phyloP scores from a whole-genome alignment of 2,113 vertebrate species.

The Elachura formosa region DNA sequence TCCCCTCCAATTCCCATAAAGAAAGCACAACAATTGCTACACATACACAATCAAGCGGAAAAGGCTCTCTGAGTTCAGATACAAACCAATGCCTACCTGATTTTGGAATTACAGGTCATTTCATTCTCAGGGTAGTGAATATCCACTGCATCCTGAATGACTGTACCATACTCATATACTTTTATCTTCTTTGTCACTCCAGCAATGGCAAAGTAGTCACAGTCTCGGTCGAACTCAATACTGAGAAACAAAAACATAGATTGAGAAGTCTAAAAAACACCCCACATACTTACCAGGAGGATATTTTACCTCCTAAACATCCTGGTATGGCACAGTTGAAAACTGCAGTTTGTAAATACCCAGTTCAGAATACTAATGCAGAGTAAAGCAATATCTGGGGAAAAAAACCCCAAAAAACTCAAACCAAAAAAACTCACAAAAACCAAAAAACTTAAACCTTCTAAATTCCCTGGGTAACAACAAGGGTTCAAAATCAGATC shows the following conservation, averaged over 20 bases:
- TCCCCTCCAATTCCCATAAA: neutral
- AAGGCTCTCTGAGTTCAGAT: neutral
- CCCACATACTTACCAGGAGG: neutral
- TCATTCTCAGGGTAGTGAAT: conserved; percentile 99
- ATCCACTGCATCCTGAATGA: conserved; percentile 98
- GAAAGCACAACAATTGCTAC: neutral
- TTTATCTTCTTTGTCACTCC: conserved; percentile 99
- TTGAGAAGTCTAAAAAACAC: neutral
- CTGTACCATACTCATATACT: conserved; percentile 98
- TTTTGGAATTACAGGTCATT: conserved; percentile 99
- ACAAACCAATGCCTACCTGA: conserved; percentile 80
- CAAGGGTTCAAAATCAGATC: neutral
- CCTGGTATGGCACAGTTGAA: neutral
- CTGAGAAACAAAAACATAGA: conserved; percentile 62
- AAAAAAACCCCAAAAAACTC: neutral
- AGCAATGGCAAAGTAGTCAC: conserved; percentile 98
- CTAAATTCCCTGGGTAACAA: neutral
- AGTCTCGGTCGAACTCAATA: conserved; percentile 98
- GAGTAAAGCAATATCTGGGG: neutral
- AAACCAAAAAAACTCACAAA: too few species aligned
- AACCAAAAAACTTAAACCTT: too few species aligned
- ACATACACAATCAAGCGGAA: neutral
- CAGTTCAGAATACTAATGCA: neutral
- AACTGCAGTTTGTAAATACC: neutral
- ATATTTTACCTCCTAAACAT: neutral